Conservation (phyloP, 2,888 invertebrate genomes). For the Cephus sareptanus region DNA sequence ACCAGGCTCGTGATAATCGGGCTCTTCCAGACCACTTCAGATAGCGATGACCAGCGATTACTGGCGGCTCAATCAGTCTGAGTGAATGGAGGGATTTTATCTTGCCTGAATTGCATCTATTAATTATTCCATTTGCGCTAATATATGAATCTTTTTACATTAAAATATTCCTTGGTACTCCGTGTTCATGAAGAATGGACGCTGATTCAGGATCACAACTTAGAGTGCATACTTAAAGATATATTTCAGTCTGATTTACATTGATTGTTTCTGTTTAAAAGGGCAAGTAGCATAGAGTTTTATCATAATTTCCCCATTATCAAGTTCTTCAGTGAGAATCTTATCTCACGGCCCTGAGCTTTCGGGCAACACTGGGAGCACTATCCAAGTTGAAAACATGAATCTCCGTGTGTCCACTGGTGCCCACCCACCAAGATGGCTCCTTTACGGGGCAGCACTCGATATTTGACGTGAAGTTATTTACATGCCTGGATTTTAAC, state of each 20-base stretch:
- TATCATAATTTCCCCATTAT: not conserved
- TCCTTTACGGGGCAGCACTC: conserved; percentile 60
- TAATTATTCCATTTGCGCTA: not conserved
- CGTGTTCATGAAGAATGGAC: not conserved
- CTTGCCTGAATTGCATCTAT: not conserved
- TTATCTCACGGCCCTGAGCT: not conserved
- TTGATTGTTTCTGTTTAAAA: not conserved
- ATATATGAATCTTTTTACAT: not conserved
- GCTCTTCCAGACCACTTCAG: not conserved
- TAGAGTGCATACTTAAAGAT: not conserved
- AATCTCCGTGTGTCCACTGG: conserved; percentile 34
- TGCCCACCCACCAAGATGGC: conserved; percentile 65
- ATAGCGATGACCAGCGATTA: not conserved
- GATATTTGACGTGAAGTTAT: conserved; percentile 61
- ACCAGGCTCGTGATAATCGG: not conserved
- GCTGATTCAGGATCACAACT: not conserved
- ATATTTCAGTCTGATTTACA: not conserved
- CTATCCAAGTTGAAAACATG: conserved; percentile 47
- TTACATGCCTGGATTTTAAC: conserved; percentile 49
- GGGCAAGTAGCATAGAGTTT: not conserved
- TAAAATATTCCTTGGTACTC: not conserved
- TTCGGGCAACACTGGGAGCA: conserved; percentile 13
- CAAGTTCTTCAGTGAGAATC: not conserved
- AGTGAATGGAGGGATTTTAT: not conserved
- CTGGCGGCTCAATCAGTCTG: not conserved